phyloP scores from a whole-genome alignment of 2,113 vertebrate species.

The Glareola pratincola region DNA sequence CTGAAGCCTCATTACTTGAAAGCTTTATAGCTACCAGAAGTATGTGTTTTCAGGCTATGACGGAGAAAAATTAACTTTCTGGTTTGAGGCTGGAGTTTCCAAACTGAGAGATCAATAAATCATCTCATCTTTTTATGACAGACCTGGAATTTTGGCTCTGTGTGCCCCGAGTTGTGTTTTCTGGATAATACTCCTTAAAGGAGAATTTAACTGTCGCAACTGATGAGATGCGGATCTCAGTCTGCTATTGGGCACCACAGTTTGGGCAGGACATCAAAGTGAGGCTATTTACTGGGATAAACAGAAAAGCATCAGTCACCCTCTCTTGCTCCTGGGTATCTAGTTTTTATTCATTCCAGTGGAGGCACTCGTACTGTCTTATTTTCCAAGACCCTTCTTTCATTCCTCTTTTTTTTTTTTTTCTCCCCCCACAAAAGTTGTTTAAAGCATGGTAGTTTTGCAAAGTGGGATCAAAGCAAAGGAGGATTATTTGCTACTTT shows the following conservation, averaged over 20 bases:
- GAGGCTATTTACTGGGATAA: neutral
- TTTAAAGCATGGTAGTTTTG: neutral
- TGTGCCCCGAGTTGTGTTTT: neutral
- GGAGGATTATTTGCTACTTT: neutral
- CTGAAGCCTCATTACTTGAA: constrained; percentile 28
- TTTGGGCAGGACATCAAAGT: neutral
- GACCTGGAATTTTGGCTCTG: neutral
- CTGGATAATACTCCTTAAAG: neutral
- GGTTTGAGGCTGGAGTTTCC: neutral
- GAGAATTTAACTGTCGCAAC: neutral
- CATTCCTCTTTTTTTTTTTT: neutral
- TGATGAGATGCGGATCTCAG: neutral
- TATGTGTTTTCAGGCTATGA: neutral
- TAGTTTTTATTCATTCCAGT: neutral
- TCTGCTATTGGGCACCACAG: neutral
- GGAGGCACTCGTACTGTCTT: neutral
- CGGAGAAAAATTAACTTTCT: neutral
- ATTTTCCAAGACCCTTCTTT: neutral
- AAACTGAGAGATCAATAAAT: neutral
- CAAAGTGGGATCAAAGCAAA: neutral
- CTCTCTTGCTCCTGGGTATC: neutral
- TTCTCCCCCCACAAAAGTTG: neutral
- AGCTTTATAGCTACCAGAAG: neutral
- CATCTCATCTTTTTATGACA: neutral
- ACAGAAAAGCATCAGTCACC: neutral